Evolutionary conservation across 2,888 invertebrate genomes (phyloP).

Genomic region (Teinopalpus imperialis): DNA sequence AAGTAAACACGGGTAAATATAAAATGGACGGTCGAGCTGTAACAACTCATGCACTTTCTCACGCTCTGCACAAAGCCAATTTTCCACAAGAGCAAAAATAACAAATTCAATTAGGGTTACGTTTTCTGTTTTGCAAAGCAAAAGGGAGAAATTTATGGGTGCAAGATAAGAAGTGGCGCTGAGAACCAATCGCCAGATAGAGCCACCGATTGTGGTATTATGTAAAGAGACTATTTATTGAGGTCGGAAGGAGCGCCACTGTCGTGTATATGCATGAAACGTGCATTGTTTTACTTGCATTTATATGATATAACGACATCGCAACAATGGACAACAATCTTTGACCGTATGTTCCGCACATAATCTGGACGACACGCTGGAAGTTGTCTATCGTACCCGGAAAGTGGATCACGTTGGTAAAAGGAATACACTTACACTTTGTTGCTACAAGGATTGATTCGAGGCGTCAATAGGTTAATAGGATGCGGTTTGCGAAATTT

Average conservation of each 20-base stretch:
- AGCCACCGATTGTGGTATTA: conserved; percentile 32
- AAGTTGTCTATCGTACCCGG: background rate
- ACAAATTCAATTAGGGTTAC: conserved; percentile 75
- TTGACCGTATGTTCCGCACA: conserved; percentile 10
- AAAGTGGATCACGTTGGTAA: background rate
- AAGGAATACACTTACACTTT: background rate
- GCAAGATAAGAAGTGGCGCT: conserved; percentile 56
- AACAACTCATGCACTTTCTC: conserved; percentile 64
- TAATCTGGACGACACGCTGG: conserved; percentile 3
- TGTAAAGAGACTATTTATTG: conserved; percentile 36
- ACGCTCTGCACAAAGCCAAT: conserved; percentile 73
- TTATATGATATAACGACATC: conserved; percentile 7
- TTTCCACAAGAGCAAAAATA: conserved; percentile 71
- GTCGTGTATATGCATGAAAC: conserved; percentile 24
- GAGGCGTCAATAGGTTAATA: too few relatives aligned
- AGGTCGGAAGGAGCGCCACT: conserved; percentile 26
- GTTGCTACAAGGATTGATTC: too few relatives aligned
- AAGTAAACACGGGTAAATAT: conserved; percentile 47
- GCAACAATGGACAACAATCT: conserved; percentile 16
- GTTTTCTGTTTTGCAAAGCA: conserved; percentile 62
- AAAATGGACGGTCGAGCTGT: conserved; percentile 46
- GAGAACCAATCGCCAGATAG: conserved; percentile 63
- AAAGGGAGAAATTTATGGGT: conserved; percentile 60
- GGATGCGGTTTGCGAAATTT: too few relatives aligned
- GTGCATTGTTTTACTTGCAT: conserved; percentile 28